A percentile compares a stretch with the other conserved stretches of the same genome.
Evolutionary conservation across 2,888 invertebrate genomes (phyloP).

Genomic region (Aleiodes testaceus): DNA sequence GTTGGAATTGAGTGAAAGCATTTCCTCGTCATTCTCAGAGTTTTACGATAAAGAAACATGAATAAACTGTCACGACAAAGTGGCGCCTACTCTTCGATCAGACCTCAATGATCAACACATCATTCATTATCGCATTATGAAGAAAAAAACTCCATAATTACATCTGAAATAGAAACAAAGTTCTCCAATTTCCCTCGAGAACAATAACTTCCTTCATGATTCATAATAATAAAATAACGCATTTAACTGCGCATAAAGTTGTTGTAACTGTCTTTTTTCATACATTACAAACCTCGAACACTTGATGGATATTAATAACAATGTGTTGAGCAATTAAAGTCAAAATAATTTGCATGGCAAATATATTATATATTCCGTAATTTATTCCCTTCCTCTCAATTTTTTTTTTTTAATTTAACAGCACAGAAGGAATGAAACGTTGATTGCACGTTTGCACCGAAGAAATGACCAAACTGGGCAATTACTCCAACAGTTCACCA

Average conservation of each 20-base stretch:
- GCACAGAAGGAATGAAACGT: conserved; percentile 24
- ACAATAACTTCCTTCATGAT: conserved; percentile 12
- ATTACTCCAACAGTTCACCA: conserved; percentile 30
- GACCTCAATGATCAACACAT: background rate
- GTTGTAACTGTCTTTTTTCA: background rate
- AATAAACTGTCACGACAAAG: background rate
- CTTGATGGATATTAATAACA: conserved; percentile 35
- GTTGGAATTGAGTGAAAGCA: background rate
- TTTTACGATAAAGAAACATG: background rate
- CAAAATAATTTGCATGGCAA: conserved; percentile 30
- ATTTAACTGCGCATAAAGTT: background rate
- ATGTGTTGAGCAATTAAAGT: conserved; percentile 34
- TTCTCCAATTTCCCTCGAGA: background rate
- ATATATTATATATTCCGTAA: background rate
- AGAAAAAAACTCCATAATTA: background rate
- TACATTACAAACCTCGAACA: background rate
- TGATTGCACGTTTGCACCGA: conserved; percentile 35
- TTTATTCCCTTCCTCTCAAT: background rate
- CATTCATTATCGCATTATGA: background rate
- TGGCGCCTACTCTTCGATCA: conserved; percentile 23
- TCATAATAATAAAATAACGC: background rate
- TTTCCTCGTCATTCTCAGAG: background rate
- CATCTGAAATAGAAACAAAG: background rate
- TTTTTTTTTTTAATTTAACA: conserved; percentile 12
- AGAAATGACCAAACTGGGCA: conserved; percentile 40